Conservation (phyloP, 2,113 vertebrate genomes). For the Chroicocephalus ridibundus region DNA sequence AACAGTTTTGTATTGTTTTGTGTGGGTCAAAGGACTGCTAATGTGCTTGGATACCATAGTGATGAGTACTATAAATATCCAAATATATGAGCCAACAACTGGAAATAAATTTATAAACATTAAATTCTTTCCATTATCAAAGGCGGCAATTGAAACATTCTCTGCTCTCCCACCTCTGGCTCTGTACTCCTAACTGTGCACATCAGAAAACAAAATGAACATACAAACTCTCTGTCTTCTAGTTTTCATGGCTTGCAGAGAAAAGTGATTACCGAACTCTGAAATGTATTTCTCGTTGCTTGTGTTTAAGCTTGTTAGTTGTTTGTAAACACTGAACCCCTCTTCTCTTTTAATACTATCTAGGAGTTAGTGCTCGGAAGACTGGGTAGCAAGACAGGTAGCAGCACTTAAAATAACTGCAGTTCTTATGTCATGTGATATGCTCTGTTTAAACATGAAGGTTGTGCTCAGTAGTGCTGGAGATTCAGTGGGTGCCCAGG, state of each 20-base stretch:
- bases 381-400: neutral
- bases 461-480: neutral
- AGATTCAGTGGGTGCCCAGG: neutral
- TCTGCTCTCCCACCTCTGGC: neutral
- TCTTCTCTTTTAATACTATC: neutral
- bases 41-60: neutral
- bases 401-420: neutral
- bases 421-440: neutral
- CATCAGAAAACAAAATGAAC: neutral
- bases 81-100: constrained; percentile 10
- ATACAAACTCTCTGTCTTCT: neutral
- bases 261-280: neutral
- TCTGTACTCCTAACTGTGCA: neutral
- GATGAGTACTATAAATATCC: constrained; percentile 40
- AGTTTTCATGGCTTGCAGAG: neutral
- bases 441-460: neutral
- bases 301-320: neutral
- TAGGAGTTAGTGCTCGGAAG: neutral
- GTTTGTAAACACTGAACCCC: neutral
- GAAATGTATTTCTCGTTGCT: neutral
- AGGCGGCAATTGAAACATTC: neutral
- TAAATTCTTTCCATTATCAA: constrained; percentile 36
- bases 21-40: neutral
- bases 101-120: constrained; percentile 39
- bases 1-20: neutral